Conservation (phyloP, 2,888 invertebrate species). For the Ormyrus pomaceus region DNA sequence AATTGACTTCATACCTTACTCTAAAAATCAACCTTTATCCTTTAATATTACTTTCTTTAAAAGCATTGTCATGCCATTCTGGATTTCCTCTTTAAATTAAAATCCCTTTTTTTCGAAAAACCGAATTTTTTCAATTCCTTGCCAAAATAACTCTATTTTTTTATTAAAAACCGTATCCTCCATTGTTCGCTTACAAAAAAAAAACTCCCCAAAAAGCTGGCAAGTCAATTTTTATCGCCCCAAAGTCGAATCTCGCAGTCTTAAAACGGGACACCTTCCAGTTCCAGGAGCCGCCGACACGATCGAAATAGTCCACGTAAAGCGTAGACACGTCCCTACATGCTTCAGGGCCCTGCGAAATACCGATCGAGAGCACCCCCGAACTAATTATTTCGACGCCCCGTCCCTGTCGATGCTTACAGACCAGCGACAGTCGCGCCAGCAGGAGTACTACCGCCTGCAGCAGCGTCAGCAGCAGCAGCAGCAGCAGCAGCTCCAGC, state of each 20-base stretch:
- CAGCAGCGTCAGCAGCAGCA: constrained; percentile 24
- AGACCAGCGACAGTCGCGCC: constrained; percentile 30
- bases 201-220: no score
- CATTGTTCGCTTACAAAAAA: no score
- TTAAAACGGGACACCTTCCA: background rate
- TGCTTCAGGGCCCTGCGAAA: constrained; percentile 41
- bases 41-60: no score
- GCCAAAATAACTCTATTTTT: no score
- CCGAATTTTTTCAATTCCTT: no score
- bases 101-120: no score
- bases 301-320: constrained; percentile 45
- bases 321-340: constrained; percentile 41
- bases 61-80: no score
- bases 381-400: background rate
- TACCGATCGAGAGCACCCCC: background rate
- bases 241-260: no score
- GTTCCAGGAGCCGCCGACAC: constrained; percentile 50
- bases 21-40: no score
- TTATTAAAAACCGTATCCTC: no score
- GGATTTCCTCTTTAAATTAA: no score
- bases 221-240: constrained; percentile 25
- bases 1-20: constrained; percentile 23
- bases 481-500: constrained; percentile 43
- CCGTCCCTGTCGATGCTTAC: constrained; percentile 44
- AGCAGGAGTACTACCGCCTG: constrained; percentile 26